These are phyloP conservation scores for Hylomyscus alleni DNA, from an alignment of 2,797 vertebrate species.

Conservation along the genomic window DNA sequence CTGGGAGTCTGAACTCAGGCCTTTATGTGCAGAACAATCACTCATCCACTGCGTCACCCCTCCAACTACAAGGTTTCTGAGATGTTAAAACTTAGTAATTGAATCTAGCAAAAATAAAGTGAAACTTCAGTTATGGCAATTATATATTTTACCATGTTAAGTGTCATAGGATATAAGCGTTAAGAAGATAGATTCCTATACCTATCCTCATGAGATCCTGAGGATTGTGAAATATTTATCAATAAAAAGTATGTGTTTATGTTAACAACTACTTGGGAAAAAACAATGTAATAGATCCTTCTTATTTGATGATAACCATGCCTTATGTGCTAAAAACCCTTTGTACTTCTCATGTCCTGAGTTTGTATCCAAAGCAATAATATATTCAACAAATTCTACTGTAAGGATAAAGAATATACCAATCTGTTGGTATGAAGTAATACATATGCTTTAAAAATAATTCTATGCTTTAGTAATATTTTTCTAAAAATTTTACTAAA, in stretches of 20 bases:
- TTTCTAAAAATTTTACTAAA: slow-evolving; percentile 74
- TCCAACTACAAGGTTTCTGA: neutral
- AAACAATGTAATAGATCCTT: neutral
- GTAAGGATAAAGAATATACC: slow-evolving; percentile 50
- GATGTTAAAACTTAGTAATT: slow-evolving; percentile 11
- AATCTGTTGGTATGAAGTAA: slow-evolving; percentile 70
- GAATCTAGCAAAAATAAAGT: slow-evolving; percentile 24
- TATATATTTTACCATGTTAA: slow-evolving; percentile 16
- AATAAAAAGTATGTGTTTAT: slow-evolving; percentile 28
- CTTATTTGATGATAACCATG: neutral
- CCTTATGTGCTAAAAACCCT: neutral
- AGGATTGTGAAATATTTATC: slow-evolving; percentile 25
- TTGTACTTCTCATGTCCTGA: neutral
- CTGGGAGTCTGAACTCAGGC: neutral
- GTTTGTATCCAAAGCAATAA: slow-evolving; percentile 40
- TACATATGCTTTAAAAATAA: slow-evolving; percentile 60
- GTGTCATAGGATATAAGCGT: neutral
- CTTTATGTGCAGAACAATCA: neutral
- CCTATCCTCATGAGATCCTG: slow-evolving; percentile 22
- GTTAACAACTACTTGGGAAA: neutral
- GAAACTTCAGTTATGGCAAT: neutral
- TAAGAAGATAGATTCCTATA: neutral
- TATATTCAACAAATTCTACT: slow-evolving; percentile 33
- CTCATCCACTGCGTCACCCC: neutral
- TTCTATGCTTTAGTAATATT: slow-evolving; percentile 43